A percentile compares a stretch with the other conserved stretches of the same genome.
phyloP scores from a whole-genome alignment of 1,140 invertebrate genomes.

The Drosophila nikananu region DNA sequence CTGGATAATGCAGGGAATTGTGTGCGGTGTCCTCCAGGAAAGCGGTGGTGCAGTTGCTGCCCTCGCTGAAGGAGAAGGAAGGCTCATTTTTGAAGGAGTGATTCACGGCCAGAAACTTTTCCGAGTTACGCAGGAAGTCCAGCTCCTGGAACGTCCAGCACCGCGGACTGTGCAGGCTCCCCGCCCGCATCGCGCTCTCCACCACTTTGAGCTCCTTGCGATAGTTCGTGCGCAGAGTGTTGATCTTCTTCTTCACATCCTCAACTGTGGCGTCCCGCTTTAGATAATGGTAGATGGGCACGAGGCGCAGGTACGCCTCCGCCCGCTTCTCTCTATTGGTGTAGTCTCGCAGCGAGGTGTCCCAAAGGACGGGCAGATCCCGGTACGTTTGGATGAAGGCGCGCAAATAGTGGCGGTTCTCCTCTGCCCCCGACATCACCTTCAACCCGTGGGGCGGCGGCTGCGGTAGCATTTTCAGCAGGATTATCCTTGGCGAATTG shows the following conservation, averaged over 20 bases:
- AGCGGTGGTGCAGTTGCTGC: conserved; percentile 57
- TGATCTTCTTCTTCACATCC: conserved; percentile 83
- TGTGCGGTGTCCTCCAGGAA: conserved; percentile 60
- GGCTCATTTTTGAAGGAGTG: conserved; percentile 70
- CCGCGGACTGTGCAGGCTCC: conserved; percentile 70
- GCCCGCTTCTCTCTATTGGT: conserved; percentile 80
- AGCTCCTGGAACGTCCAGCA: conserved; percentile 83
- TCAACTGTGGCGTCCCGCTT: conserved; percentile 79
- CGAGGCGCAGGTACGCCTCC: conserved; percentile 75
- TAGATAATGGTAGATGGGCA: conserved; percentile 80
- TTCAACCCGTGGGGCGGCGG: conserved; percentile 56
- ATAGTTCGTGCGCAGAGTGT: conserved; percentile 78
- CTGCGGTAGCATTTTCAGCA: conserved; percentile 63
- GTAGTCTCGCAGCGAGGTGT: conserved; percentile 78
- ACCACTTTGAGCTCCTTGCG: conserved; percentile 80
- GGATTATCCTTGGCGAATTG: conserved; percentile 1
- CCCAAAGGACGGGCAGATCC: conserved; percentile 78
- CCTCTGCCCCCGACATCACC: conserved; percentile 77
- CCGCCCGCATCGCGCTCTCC: conserved; percentile 69
- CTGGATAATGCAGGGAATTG: conserved; percentile 49
- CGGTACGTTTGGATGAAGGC: conserved; percentile 80
- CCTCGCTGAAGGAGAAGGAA: conserved; percentile 66
- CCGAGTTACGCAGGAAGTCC: conserved; percentile 77
- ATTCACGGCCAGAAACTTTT: conserved; percentile 80
- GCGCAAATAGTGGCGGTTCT: conserved; percentile 77